Evolutionary conservation across 2,888 invertebrate species (phyloP).

Genomic region (Nebria salina): DNA sequence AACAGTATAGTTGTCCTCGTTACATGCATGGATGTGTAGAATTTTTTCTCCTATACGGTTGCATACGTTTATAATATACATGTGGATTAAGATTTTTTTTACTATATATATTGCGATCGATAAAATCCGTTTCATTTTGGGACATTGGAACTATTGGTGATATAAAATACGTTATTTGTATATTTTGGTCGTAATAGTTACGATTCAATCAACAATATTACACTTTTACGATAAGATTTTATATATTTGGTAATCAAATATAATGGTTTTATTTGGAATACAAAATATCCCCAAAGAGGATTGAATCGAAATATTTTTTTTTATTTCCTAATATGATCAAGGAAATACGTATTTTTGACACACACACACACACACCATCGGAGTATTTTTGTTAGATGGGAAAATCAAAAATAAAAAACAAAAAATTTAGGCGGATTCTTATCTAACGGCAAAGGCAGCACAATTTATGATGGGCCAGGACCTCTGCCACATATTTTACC

Average conservation of each 20-base stretch:
- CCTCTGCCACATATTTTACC: constrained; percentile 6
- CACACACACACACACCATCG: too few relatives aligned
- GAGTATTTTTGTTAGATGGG: too few relatives aligned
- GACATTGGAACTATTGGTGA: background rate
- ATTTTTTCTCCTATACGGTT: constrained; percentile 16
- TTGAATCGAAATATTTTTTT: background rate
- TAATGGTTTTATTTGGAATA: background rate
- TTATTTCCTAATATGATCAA: background rate
- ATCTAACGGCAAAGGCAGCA: background rate
- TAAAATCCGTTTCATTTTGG: background rate
- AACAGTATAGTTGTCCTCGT: constrained; percentile 2
- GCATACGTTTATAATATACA: constrained; percentile 27
- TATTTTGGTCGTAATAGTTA: constrained; percentile 1
- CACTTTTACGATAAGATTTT: background rate
- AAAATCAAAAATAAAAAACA: background rate
- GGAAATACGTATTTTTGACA: background rate
- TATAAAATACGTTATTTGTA: background rate
- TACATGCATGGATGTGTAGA: background rate
- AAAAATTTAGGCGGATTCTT: constrained; percentile 6
- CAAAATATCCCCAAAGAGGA: background rate
- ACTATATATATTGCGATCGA: background rate
- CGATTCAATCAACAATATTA: background rate
- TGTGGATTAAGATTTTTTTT: constrained; percentile 5
- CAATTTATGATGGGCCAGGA: constrained; percentile 3
- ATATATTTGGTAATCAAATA: constrained; percentile 5